Base-by-base conservation (phyloP, 2,797 vertebrate genomes). In the Gorsachius magnificus region DNA sequence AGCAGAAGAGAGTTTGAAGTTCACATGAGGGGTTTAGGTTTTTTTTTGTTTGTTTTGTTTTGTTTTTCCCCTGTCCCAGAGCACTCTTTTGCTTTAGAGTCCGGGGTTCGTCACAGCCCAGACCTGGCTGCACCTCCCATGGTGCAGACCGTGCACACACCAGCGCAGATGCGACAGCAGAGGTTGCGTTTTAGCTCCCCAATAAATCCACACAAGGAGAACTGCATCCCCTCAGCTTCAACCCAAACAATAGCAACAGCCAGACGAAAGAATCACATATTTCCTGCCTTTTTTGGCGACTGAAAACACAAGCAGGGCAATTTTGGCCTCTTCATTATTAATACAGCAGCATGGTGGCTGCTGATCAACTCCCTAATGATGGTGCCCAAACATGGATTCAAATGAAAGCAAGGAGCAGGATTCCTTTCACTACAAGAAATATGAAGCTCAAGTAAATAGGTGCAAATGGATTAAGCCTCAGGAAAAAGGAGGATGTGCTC, bases 111-210 rank as follows among this genome's bases (percentile, higher is more conserved):
- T 51, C 41, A 33, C 0, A 0, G 71, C 68, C 83, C 68, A 72
- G 75, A 76, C 26, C n/a, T 2, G 0, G 33, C 24, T 5, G 3
- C 41, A 12, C 16, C 41, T 38, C 14, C 8, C 21, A 1, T 0
- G 13, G 46, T 29, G 21, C 1, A 0, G 28, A 48, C n/a, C 0
- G 2, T 10, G 5, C 46, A 8, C 0, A 0, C 13, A 35, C 45
- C 28, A 0, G 50, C 64, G 87, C 36, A 60, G 35, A 51, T 5
- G 28, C 1, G 4, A 46, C 1, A 3, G n/a, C 58, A 45, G 53
- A 65, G 29, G 61, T 54, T 84, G 57, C 7, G 3, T 45, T 87
- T 86, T 51, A 87, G 38, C 63, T 95, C 60, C 43, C 38, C 1
- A 3, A 21, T 16, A 72, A 87, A 81, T 41, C 53, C 48, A 60